Conservation (phyloP, 2,113 vertebrate genomes). For the Semnornis frantzii region DNA sequence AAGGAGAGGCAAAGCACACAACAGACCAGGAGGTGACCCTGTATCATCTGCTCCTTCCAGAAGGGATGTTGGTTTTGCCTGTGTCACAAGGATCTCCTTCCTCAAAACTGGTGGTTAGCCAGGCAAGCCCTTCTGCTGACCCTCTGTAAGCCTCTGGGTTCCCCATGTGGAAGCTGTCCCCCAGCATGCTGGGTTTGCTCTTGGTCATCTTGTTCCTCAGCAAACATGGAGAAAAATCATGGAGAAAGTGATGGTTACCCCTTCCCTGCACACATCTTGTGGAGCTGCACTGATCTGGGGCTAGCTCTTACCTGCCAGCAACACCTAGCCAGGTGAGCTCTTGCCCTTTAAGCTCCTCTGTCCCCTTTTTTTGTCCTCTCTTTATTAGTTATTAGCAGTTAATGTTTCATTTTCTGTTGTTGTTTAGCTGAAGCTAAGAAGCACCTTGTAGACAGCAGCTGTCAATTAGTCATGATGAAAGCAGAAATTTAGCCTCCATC, state of each 20-base stretch:
- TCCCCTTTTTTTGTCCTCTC: background rate
- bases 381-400: slow-evolving; percentile 22
- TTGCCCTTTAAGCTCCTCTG: background rate
- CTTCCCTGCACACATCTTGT: background rate
- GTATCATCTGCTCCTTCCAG: background rate
- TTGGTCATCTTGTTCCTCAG: background rate
- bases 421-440: background rate
- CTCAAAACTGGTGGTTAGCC: background rate
- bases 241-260: background rate
- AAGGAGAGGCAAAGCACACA: background rate
- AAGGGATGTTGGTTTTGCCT: background rate
- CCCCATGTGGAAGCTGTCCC: background rate
- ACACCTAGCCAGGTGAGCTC: background rate
- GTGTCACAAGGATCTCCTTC: background rate
- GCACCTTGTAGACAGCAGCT: slow-evolving; percentile 4
- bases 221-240: background rate
- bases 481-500: slow-evolving; percentile 26
- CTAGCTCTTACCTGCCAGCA: background rate
- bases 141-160: background rate
- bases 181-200: background rate
- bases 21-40: background rate
- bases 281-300: background rate
- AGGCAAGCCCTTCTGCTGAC: background rate
- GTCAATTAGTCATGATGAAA: slow-evolving; percentile 45
- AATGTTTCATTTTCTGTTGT: slow-evolving; percentile 30